These are phyloP conservation scores for Netelia virgata DNA, from an alignment of 2,888 invertebrate genomes.

Conservation along the genomic window DNA sequence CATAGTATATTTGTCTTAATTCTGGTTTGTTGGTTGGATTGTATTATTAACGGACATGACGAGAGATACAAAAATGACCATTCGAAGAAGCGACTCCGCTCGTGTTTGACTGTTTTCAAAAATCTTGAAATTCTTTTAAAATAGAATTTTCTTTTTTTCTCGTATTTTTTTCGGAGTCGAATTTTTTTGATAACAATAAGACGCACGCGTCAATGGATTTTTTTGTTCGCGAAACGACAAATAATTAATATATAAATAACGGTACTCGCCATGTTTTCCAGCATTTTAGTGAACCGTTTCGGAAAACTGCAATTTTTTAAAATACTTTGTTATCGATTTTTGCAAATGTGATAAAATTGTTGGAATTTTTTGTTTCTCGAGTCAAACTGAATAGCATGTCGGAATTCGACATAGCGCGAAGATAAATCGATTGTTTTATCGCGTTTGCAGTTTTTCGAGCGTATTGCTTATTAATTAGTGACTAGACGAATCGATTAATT, in stretches of 20 bases:
- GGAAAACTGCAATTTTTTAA: no score
- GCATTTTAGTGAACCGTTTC: no score
- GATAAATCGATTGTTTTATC: not conserved
- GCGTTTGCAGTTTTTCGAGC: not conserved
- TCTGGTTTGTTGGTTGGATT: constrained; percentile 50
- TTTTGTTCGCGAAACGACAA: no score
- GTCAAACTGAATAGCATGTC: not conserved
- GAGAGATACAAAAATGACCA: not conserved
- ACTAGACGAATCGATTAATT: not conserved
- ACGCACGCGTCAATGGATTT: no score
- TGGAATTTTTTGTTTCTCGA: not conserved
- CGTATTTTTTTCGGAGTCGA: not conserved
- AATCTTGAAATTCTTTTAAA: no score
- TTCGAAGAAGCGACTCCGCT: not conserved
- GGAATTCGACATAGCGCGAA: not conserved
- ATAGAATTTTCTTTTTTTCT: not conserved
- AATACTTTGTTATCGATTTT: no score
- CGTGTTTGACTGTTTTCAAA: no score
- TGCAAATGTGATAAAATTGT: no score
- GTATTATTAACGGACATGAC: constrained; percentile 32
- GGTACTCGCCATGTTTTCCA: no score
- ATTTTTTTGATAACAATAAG: no score
- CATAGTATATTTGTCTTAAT: constrained; percentile 49
- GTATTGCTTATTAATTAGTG: not conserved
- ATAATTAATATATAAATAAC: no score